A percentile compares a stretch with the other conserved stretches of the same genome.
Conservation (phyloP, 1,140 invertebrate genomes). For the Papilio polytes region DNA sequence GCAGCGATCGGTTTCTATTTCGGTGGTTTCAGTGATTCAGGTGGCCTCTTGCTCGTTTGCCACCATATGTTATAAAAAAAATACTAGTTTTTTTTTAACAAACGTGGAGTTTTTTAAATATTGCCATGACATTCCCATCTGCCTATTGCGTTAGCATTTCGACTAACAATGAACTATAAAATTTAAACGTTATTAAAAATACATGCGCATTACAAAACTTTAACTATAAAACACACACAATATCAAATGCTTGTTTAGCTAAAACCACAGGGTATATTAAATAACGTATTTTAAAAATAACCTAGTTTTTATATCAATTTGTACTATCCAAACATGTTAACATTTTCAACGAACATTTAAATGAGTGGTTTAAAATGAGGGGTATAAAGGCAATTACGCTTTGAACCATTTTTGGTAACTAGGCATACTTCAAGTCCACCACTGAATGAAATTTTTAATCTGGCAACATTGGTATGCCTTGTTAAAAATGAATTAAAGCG, state of each 20-base stretch:
- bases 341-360: slow-evolving; percentile 22
- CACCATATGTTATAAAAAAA: no score
- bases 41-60: no score
- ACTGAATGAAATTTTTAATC: no score
- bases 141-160: not conserved
- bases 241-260: not conserved
- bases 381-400: no score
- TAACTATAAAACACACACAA: slow-evolving; percentile 31
- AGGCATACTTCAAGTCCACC: no score
- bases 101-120: not conserved
- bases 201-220: slow-evolving; percentile 20
- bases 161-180: not conserved
- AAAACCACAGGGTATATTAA: slow-evolving; percentile 13
- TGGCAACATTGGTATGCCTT: no score
- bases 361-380: not conserved
- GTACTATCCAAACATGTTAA: slow-evolving; percentile 59
- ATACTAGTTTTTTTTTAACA: no score
- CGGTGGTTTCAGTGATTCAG: no score
- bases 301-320: slow-evolving; percentile 48
- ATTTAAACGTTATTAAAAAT: slow-evolving; percentile 31
- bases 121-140: not conserved
- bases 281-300: slow-evolving; percentile 29
- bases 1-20: no score
- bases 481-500: no score
- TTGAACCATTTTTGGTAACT: no score